Evolutionary conservation across 2,113 vertebrate species (phyloP), one percentile per base, ranked within the genome.

Genomic region (Fregetta grallaria): DNA sequence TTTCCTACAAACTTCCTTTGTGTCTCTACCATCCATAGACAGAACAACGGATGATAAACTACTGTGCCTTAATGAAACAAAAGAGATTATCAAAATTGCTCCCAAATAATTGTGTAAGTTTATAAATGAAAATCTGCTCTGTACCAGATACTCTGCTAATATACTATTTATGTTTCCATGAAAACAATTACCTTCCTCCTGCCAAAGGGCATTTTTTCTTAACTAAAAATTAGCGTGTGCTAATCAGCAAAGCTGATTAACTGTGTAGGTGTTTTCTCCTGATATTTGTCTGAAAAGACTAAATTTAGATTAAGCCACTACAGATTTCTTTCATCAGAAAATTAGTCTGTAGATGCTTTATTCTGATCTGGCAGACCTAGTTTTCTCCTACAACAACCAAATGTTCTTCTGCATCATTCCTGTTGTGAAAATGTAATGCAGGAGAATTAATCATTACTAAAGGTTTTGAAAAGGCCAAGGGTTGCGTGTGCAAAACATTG

Each of bases 401-500:
- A 84, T 38, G 30, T 61, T 68, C 47, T 90, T 86, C 63, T 89
- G 44, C 52, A 91, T 86, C 45, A 45, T 75, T 86, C 52, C 52
- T 74, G 30, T 53, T 89, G 27, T 87, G 83, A 72, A 95, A 92
- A 92, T 62, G 47, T 27, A 83, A 80, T 55, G 55, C 45, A 76
- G 56, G 40, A 91, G 42, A 86, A 94, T 84, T 92, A 86, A 93
- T 92, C n/a, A 88, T 88, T 90, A 86, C 49, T 92, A 61, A 88
- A 93, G 67, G 71, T 90, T 95, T 71, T 80, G 74, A 92, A 94
- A 94, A 93, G 78, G 75, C 68, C 55, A 92, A 62, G 50, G 67
- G 47, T 27, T 92, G 25, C 5, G 1, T n/a, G 63, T 70, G 67
- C 63, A 93, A 96, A 92, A 88, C 59, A 38, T 16, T 66, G 44